Conservation (phyloP, 1,140 invertebrate species). For the Tetraneura akinire region DNA sequence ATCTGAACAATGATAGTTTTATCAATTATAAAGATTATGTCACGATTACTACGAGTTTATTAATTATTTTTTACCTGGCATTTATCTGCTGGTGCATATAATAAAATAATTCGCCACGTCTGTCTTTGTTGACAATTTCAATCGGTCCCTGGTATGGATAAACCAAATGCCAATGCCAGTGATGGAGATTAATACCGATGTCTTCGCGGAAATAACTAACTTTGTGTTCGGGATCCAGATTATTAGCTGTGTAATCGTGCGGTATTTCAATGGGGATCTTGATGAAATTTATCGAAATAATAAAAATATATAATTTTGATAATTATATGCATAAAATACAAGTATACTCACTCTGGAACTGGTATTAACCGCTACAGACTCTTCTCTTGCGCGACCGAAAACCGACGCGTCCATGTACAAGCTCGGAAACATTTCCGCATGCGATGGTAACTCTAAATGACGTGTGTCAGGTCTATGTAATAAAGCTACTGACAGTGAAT, state of each 20-base stretch:
- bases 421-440: constrained; percentile 74
- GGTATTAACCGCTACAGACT: constrained; percentile 66
- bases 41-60: too few relatives aligned
- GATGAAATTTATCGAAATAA: too few relatives aligned
- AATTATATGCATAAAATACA: background rate
- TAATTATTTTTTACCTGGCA: constrained; percentile 60
- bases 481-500: constrained; percentile 73
- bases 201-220: constrained; percentile 74
- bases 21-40: too few relatives aligned
- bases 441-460: constrained; percentile 69
- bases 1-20: constrained; percentile 59
- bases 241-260: constrained; percentile 71
- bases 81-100: constrained; percentile 78
- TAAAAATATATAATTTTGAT: too few relatives aligned
- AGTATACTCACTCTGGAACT: constrained; percentile 68
- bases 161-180: constrained; percentile 72
- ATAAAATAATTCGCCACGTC: constrained; percentile 75
- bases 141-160: constrained; percentile 59
- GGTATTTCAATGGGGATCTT: constrained; percentile 68
- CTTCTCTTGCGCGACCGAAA: constrained; percentile 69
- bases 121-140: constrained; percentile 68
- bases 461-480: constrained; percentile 76
- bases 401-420: constrained; percentile 75
- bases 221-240: constrained; percentile 73
- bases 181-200: constrained; percentile 73